phyloP scores from a whole-genome alignment of 1,140 invertebrate species.

The Samia ricini region DNA sequence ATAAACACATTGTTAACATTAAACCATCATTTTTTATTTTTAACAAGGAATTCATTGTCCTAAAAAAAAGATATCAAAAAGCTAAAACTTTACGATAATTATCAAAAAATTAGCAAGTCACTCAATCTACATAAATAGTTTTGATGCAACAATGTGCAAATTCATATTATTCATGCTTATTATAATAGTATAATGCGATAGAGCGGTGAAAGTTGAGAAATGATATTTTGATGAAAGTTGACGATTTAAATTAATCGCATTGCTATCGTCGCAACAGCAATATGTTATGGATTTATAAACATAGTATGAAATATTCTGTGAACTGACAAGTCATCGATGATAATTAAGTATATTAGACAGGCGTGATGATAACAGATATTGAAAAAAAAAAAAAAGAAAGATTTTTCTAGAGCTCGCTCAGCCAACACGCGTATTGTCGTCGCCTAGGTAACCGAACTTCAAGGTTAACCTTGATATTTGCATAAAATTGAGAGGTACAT shows the following conservation, averaged over 20 bases:
- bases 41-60: too few relatives aligned
- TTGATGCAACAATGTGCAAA: neutral
- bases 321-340: constrained; percentile 1
- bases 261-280: neutral
- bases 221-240: neutral
- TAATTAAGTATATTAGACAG: neutral
- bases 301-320: neutral
- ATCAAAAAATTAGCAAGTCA: too few relatives aligned
- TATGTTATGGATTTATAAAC: neutral
- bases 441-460: neutral
- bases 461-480: neutral
- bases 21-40: too few relatives aligned
- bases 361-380: neutral
- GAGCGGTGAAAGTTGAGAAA: neutral
- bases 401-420: neutral
- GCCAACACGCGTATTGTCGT: neutral
- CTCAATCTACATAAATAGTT: neutral
- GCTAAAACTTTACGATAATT: too few relatives aligned
- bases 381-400: neutral
- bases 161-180: neutral
- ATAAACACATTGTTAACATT: too few relatives aligned
- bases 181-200: neutral
- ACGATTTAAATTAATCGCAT: neutral
- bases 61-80: too few relatives aligned
- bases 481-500: neutral